phyloP scores from a whole-genome alignment of 2,888 invertebrate species.

The Orthosia cruda region DNA sequence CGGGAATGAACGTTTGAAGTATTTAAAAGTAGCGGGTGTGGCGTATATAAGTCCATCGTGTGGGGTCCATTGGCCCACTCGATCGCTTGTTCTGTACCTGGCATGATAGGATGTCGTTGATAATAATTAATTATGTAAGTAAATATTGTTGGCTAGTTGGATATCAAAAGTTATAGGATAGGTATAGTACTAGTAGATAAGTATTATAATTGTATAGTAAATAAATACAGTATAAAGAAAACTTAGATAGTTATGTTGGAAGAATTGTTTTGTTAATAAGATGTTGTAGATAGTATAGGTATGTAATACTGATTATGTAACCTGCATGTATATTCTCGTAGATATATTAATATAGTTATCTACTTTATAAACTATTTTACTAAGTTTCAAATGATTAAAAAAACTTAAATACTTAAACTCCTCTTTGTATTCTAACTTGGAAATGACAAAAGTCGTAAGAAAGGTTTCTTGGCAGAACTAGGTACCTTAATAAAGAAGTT shows the following conservation, averaged over 20 bases:
- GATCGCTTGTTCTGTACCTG: neutral
- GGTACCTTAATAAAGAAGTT: constrained; percentile 23
- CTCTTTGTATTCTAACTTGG: constrained; percentile 22
- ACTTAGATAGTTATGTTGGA: neutral
- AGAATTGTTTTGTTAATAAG: neutral
- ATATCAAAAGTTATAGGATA: neutral
- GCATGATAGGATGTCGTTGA: neutral
- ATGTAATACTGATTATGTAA: neutral
- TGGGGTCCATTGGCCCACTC: neutral
- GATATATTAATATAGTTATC: neutral
- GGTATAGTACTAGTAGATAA: too few relatives aligned
- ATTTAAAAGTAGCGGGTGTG: neutral
- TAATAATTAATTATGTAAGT: neutral
- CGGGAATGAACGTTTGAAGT: neutral
- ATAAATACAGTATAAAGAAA: neutral
- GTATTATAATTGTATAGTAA: neutral
- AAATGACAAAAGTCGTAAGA: constrained; percentile 20
- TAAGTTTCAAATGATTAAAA: constrained; percentile 25
- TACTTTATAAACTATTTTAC: neutral
- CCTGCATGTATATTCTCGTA: neutral
- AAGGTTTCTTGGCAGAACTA: neutral
- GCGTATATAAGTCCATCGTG: too few relatives aligned
- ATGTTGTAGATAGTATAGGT: neutral
- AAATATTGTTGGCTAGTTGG: neutral
- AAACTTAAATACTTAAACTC: constrained; percentile 16